These are phyloP conservation scores for Sebastes aleutianus DNA, from an alignment of 2,797 vertebrate genomes.

Conservation along the genomic window DNA sequence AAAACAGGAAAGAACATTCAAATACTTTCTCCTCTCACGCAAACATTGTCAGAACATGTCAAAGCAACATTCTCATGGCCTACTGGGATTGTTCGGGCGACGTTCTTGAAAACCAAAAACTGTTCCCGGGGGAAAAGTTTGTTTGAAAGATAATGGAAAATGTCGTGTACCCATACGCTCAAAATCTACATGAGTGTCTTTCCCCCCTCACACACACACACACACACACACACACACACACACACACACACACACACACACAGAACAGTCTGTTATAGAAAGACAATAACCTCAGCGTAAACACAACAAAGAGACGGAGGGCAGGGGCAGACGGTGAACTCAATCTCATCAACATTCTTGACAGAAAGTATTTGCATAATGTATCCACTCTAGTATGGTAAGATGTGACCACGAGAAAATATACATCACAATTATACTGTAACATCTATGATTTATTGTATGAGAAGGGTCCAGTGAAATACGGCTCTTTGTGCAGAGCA, in stretches of 20 bases:
- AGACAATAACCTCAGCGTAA: constrained; percentile 47
- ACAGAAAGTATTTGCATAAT: constrained; percentile 60
- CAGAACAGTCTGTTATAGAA: constrained; percentile 29
- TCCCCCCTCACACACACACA: neutral
- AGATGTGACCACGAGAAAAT: constrained; percentile 56
- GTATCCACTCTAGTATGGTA: constrained; percentile 32
- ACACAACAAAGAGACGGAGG: constrained; percentile 41
- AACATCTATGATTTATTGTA: constrained; percentile 63
- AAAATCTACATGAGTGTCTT: neutral
- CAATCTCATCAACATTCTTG: constrained; percentile 46
- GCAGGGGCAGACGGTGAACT: constrained; percentile 16
- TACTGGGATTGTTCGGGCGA: neutral
- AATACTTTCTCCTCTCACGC: neutral
- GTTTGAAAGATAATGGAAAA: constrained; percentile 47
- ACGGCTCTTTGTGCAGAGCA: constrained; percentile 66
- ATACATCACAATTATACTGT: constrained; percentile 62
- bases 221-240: neutral
- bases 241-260: neutral
- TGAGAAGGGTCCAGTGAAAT: constrained; percentile 51
- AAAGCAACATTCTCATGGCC: neutral
- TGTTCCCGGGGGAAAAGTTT: neutral
- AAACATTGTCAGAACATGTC: constrained; percentile 6
- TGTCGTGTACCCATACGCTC: neutral
- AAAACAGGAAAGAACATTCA: neutral
- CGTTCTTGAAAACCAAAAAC: neutral